phyloP scores from a whole-genome alignment of 2,797 vertebrate species.

The Etheostoma nigrum region DNA sequence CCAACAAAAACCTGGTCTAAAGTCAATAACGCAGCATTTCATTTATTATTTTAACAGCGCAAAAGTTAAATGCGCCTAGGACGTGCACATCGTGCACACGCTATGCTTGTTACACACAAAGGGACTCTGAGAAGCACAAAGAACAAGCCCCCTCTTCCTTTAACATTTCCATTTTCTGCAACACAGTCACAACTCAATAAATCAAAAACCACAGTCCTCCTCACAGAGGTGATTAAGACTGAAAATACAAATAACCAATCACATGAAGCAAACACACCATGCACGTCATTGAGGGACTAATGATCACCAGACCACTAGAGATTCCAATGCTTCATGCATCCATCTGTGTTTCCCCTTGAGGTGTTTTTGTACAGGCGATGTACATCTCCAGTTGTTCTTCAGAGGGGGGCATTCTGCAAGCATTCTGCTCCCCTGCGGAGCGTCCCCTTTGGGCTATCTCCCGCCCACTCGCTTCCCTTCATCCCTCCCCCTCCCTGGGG shows the following conservation, averaged over 20 bases:
- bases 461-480: conserved; percentile 61
- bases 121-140: too few relatives aligned
- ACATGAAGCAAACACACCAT: conserved; percentile 30
- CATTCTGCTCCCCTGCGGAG: conserved; percentile 69
- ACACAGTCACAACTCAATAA: conserved; percentile 24
- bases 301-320: conserved; percentile 58
- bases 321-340: conserved; percentile 51
- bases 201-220: conserved; percentile 15
- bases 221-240: conserved; percentile 28
- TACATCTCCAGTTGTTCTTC: conserved; percentile 59
- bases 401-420: conserved; percentile 69
- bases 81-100: too few relatives aligned
- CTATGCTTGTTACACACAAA: too few relatives aligned
- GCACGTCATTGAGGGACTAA: conserved; percentile 67
- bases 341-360: conserved; percentile 75
- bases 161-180: conserved; percentile 31
- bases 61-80: too few relatives aligned
- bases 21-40: too few relatives aligned
- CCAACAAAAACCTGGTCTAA: too few relatives aligned
- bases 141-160: conserved; percentile 15
- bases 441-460: conserved; percentile 72
- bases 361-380: conserved; percentile 54
- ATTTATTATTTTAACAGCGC: too few relatives aligned
- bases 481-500: conserved; percentile 55
- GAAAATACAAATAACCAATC: conserved; percentile 54